These are phyloP conservation scores for Mastacembelus armatus DNA, from an alignment of 2,797 vertebrate genomes.

Conservation along the genomic window DNA sequence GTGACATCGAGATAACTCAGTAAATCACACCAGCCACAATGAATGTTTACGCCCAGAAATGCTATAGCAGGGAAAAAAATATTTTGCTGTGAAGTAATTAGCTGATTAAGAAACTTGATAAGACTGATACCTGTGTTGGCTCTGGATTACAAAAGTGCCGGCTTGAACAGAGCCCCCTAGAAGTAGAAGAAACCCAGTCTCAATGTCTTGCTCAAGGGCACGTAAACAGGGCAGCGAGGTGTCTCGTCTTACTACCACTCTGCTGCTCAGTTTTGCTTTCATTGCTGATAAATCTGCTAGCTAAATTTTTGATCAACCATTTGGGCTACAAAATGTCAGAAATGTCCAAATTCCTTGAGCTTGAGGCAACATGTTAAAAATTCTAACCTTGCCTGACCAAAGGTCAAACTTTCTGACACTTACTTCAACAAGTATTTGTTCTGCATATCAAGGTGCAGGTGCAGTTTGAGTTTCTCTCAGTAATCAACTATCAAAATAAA, in stretches of 20 bases:
- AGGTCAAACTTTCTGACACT: too few relatives aligned
- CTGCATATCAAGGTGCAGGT: too few relatives aligned
- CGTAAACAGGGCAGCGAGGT: constrained; percentile 6
- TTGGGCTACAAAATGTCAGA: not conserved
- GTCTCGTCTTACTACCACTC: too few relatives aligned
- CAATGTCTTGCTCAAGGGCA: constrained; percentile 17
- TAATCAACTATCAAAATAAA: too few relatives aligned
- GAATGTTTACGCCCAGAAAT: constrained; percentile 52
- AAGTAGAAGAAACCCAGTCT: not conserved
- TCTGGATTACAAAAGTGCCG: not conserved
- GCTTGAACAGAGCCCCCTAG: constrained; percentile 1
- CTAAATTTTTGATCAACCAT: not conserved
- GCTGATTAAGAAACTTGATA: constrained; percentile 24
- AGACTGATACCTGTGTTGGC: constrained; percentile 15
- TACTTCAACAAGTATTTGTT: too few relatives aligned
- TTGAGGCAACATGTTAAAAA: not conserved
- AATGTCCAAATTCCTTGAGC: not conserved
- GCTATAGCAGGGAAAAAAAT: constrained; percentile 35
- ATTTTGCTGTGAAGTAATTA: constrained; percentile 22
- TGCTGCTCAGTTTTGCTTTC: not conserved
- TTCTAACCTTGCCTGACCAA: not conserved
- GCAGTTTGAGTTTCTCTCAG: too few relatives aligned
- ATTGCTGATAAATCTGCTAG: not conserved
- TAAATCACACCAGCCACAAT: constrained; percentile 51
- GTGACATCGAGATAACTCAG: constrained; percentile 65